Evolutionary conservation across 2,888 invertebrate species (phyloP).

Genomic region (Chloromyia formosa): DNA sequence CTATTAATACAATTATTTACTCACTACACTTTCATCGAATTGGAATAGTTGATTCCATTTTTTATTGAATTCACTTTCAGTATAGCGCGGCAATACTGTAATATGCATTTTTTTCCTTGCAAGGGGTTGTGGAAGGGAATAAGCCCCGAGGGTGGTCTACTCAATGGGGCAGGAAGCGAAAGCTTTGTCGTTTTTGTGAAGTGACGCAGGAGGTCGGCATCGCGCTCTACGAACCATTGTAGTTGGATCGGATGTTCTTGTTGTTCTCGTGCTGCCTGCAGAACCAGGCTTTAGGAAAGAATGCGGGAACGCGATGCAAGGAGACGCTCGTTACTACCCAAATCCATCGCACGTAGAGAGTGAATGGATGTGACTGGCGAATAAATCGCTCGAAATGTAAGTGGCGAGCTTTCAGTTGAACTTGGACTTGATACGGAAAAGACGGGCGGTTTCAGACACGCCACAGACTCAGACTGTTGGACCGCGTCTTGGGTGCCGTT

Average conservation of each 20-base stretch:
- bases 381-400: constrained; percentile 27
- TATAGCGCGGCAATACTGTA: too few relatives aligned
- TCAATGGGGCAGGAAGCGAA: constrained; percentile 23
- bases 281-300: constrained; percentile 9
- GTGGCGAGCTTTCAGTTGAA: constrained; percentile 39
- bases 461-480: constrained; percentile 11
- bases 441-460: constrained; percentile 24
- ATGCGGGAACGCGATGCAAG: background rate
- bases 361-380: background rate
- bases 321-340: background rate
- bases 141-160: background rate
- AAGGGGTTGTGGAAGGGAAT: constrained; percentile 21
- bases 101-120: too few relatives aligned
- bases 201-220: background rate
- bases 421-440: constrained; percentile 42
- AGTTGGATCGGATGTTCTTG: background rate
- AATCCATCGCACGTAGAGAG: background rate
- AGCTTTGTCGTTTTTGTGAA: constrained; percentile 15
- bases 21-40: too few relatives aligned
- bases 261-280: background rate
- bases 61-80: too few relatives aligned
- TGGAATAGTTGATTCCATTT: too few relatives aligned
- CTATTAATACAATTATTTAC: too few relatives aligned
- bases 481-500: constrained; percentile 24
- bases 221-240: background rate